phyloP scores from a whole-genome alignment of 1,140 invertebrate genomes.

The Ceratina calcarata region DNA sequence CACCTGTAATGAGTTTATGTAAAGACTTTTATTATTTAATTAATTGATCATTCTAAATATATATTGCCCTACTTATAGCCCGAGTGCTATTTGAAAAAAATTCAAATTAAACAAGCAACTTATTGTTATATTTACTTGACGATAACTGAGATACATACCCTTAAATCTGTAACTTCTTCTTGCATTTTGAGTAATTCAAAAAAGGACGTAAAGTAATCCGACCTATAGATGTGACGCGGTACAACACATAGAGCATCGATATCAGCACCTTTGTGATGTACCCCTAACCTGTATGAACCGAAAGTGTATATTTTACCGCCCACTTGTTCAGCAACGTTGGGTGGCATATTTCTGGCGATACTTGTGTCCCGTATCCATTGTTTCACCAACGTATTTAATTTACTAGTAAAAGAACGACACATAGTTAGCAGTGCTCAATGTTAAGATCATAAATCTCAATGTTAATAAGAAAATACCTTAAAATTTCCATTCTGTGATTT shows the following conservation, averaged over 20 bases:
- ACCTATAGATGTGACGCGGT: conserved; percentile 95
- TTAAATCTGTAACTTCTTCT: conserved; percentile 91
- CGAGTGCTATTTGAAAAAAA: conserved; percentile 21
- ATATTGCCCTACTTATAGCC: conserved; percentile 15
- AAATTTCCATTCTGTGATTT: conserved; percentile 91
- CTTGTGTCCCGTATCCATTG: conserved; percentile 96
- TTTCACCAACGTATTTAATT: conserved; percentile 93
- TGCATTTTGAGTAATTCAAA: conserved; percentile 94
- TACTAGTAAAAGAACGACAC: conserved; percentile 75
- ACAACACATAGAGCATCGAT: conserved; percentile 99
- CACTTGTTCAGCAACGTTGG: conserved; percentile 90
- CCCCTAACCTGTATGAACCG: conserved; percentile 94
- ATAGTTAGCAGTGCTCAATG: not conserved
- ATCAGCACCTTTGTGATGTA: conserved; percentile 99
- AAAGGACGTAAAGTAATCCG: conserved; percentile 97
- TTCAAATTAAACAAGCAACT: conserved; percentile 24
- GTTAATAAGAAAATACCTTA: conserved; percentile 77
- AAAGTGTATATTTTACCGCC: conserved; percentile 99
- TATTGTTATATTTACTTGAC: conserved; percentile 4
- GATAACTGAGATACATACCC: conserved; percentile 80
- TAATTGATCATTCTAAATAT: conserved; percentile 2
- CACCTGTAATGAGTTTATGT: conserved; percentile 2
- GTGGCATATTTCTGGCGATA: conserved; percentile 93
- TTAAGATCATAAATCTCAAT: too few species aligned
- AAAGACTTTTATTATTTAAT: conserved; percentile 3